Conservation (phyloP, 2,888 invertebrate species). For the Sepiola atlantica region DNA sequence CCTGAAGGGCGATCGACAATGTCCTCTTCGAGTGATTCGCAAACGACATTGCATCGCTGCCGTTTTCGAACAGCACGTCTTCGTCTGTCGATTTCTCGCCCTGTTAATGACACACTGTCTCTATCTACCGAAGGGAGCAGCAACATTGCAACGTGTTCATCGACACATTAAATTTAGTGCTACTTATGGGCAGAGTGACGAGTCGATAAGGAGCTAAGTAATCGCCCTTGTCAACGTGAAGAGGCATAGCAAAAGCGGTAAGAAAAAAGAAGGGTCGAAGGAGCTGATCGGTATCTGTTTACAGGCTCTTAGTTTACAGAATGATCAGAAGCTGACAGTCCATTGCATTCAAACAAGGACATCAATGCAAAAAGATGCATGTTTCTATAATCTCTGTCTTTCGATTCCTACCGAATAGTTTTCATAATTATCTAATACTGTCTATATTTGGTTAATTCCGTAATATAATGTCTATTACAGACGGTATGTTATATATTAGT, state of each 20-base stretch:
- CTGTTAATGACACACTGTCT: neutral
- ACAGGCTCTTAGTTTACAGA: neutral
- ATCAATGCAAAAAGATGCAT: too few species aligned
- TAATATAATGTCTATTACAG: too few species aligned
- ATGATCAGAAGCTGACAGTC: neutral
- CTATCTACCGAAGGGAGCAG: neutral
- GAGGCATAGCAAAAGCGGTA: too few species aligned
- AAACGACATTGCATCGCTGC: neutral
- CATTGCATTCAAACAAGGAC: neutral
- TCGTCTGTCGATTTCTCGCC: neutral
- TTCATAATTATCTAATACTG: too few species aligned
- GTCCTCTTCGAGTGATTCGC: neutral
- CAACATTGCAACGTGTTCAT: neutral
- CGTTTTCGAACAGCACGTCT: too few species aligned
- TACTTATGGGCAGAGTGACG: neutral
- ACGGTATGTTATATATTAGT: too few species aligned
- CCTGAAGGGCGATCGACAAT: neutral
- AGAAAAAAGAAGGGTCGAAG: neutral
- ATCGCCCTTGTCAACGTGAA: neutral
- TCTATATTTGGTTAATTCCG: too few species aligned
- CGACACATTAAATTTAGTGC: neutral
- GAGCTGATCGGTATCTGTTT: neutral
- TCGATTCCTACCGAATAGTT: too few species aligned
- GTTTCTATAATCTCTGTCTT: too few species aligned
- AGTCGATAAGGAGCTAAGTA: neutral